Evolutionary conservation across 1,140 invertebrate species (phyloP), one percentile per base, ranked within the genome.

Genomic region (Drosophila seguyi): DNA sequence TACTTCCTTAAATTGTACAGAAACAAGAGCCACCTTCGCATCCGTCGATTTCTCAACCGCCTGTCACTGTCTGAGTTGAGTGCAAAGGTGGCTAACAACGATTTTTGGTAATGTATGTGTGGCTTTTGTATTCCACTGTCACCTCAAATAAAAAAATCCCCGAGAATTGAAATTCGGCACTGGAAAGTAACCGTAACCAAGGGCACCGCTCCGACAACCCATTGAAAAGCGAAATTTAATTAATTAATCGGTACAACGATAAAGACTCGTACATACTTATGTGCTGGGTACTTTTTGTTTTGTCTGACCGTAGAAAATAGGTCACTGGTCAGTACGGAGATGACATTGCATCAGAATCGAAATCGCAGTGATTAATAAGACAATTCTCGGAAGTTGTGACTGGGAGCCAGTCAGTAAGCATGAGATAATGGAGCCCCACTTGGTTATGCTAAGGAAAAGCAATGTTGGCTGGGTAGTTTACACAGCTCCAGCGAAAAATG

Each of bases 111-210:
- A 67, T 69, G 47, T 25, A 52, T 34, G 31, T 58, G 16, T 38
- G 13, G 42, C 34, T 39, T 66, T 66, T 66, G 44, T 50, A 66
- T 48, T 42, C 14, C 29, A 25, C 66, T 58, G 68, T 72, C 66
- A 72, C 31, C 52, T 11, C 8, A n/a, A 36, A 47, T 10, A 59
- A 76, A 79, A 86, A 88, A 87, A 76, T 22, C 83, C 83, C 84
- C 75, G 11, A 73, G 69, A 75, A 81, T 73, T 66, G 45, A 59
- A 73, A 76, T 83, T 57, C 56, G 61, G 31, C 62, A 44, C 67
- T 77, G 20, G 50, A 72, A 56, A 50, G 60, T 50, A 55, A 25
- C 67, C 55, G 72, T 86, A 44, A 50, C 67, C 69, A 87, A 82
- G 68, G 69, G 65, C 69, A 50, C 31, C 25, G 5, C 5, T 2